Percentiles rank a stretch among this genome's conserved stretches.
These are phyloP conservation scores for Branchellion lobata DNA, from an alignment of 2,888 invertebrate species.

Conservation along the genomic window DNA sequence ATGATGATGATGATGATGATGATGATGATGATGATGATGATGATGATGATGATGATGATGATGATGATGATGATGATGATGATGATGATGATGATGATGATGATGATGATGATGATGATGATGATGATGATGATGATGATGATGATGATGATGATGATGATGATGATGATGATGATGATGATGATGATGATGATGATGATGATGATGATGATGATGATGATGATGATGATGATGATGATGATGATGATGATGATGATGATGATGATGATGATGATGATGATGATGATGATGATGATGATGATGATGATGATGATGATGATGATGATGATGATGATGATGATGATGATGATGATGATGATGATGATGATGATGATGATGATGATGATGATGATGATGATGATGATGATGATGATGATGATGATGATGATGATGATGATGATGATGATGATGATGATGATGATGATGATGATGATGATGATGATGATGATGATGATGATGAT, in stretches of 20 bases:
- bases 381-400: not conserved
- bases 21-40: not conserved
- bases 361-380: not conserved
- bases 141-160: conserved; percentile 26
- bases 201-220: conserved; percentile 1
- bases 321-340: conserved; percentile 4
- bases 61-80: conserved; percentile 19
- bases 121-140: conserved; percentile 36
- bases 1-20: conserved; percentile 26
- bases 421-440: not conserved
- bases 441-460: not conserved
- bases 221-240: conserved; percentile 29
- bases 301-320: not conserved
- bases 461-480: conserved; percentile 8
- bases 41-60: not conserved
- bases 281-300: conserved; percentile 11
- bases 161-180: conserved; percentile 10
- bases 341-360: not conserved
- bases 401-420: conserved; percentile 10
- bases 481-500: not conserved
- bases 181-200: conserved; percentile 14
- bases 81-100: conserved; percentile 18
- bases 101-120: conserved; percentile 31
- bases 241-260: conserved; percentile 24
- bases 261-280: conserved; percentile 33